Evolutionary conservation across 37 sponge, comb jelly and placozoan genomes (phyloP).

Genomic region (Aplysina aerophoba): DNA sequence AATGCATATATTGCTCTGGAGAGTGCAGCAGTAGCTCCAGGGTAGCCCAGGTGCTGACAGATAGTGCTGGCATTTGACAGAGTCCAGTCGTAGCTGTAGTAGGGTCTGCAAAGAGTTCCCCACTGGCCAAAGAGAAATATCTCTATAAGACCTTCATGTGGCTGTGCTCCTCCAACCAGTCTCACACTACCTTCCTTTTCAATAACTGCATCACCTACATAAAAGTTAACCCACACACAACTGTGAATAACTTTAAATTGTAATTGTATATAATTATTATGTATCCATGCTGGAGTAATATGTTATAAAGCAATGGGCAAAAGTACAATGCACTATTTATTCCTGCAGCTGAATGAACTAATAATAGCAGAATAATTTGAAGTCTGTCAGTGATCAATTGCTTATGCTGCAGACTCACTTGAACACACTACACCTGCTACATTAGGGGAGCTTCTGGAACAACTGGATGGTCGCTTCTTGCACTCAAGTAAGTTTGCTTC

Average conservation of each 20-base stretch:
- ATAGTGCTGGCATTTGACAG: constrained; percentile 9
- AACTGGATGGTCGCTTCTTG: background rate
- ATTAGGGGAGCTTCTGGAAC: background rate
- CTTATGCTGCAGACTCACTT: background rate
- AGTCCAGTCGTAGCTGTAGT: background rate
- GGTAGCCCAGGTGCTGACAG: constrained; percentile 38
- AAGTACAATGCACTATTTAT: no score
- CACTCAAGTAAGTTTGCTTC: constrained; percentile 1
- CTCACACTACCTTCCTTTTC: no score
- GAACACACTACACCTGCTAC: constrained; percentile 20
- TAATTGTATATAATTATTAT: no score
- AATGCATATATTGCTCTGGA: background rate
- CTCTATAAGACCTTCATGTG: background rate
- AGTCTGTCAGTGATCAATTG: no score
- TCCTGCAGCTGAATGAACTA: no score
- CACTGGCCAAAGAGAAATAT: background rate
- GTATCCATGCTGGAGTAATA: no score
- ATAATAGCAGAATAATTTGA: no score
- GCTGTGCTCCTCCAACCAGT: no score
- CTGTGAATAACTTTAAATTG: no score
- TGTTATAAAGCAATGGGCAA: no score
- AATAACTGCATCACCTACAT: no score
- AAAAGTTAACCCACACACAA: no score
- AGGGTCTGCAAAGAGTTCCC: background rate
- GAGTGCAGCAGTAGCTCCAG: background rate